These are phyloP conservation scores for Trinorchestia longiramus DNA, from an alignment of 1,140 invertebrate species.

Conservation along the genomic window DNA sequence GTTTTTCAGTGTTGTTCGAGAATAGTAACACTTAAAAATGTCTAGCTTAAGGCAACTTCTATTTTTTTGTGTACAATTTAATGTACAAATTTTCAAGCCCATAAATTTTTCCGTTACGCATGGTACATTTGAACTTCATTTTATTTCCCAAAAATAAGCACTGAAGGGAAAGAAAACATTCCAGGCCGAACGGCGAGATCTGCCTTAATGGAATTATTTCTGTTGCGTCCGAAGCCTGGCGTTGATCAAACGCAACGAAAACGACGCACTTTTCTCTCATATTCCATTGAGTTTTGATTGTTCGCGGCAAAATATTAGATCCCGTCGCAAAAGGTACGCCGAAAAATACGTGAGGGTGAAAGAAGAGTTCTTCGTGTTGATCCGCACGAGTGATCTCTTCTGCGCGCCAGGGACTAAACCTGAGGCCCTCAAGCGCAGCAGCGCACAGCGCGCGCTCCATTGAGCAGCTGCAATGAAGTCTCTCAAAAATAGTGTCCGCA, in stretches of 20 bases:
- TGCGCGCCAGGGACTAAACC: neutral
- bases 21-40: neutral
- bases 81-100: neutral
- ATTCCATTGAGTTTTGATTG: constrained; percentile 54
- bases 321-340: neutral
- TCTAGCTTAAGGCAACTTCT: neutral
- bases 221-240: neutral
- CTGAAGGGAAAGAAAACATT: neutral
- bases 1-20: neutral
- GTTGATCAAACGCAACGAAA: constrained; percentile 39
- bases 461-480: neutral
- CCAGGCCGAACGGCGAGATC: neutral
- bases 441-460: neutral
- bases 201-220: constrained; percentile 14
- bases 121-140: neutral
- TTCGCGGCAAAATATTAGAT: constrained; percentile 5
- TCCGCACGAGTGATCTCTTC: constrained; percentile 32
- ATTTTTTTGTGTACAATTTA: neutral
- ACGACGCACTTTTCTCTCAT: constrained; percentile 39
- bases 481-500: neutral
- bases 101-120: neutral
- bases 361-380: neutral
- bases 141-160: neutral
- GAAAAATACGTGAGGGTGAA: neutral
- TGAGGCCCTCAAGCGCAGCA: neutral